phyloP scores from a whole-genome alignment of 2,113 vertebrate species.

The Cavia aperea region DNA sequence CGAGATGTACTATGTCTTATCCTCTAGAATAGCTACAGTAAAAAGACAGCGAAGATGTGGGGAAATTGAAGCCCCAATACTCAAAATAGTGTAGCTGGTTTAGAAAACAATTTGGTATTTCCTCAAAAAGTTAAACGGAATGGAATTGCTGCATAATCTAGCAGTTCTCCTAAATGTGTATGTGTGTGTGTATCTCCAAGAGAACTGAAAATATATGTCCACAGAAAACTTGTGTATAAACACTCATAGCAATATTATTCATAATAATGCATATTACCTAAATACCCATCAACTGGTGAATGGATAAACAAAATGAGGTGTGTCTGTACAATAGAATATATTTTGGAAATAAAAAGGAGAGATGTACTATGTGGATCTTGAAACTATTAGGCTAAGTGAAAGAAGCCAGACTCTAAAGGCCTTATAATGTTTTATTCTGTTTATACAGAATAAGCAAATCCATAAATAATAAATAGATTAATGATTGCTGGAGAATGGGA shows the following conservation, averaged over 20 bases:
- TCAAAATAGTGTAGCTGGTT: background rate
- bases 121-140: conserved; percentile 37
- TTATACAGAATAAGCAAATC: conserved; percentile 25
- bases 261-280: background rate
- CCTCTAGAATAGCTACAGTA: background rate
- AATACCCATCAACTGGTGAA: background rate
- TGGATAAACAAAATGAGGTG: background rate
- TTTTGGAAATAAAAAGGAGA: conserved; percentile 26
- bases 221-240: background rate
- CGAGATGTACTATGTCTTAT: background rate
- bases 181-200: background rate
- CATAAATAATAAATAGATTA: background rate
- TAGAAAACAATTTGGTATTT: conserved; percentile 9
- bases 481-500: background rate
- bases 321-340: conserved; percentile 25
- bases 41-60: background rate
- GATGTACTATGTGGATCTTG: background rate
- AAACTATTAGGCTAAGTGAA: conserved; percentile 1
- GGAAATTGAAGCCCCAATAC: background rate
- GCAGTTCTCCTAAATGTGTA: conserved; percentile 31
- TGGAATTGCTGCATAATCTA: background rate
- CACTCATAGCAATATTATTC: background rate
- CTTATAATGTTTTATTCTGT: background rate
- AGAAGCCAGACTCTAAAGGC: background rate
- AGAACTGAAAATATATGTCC: conserved; percentile 20